Base-by-base conservation (phyloP, 2,797 vertebrate species). In the Hapalemur alaotrensis region DNA sequence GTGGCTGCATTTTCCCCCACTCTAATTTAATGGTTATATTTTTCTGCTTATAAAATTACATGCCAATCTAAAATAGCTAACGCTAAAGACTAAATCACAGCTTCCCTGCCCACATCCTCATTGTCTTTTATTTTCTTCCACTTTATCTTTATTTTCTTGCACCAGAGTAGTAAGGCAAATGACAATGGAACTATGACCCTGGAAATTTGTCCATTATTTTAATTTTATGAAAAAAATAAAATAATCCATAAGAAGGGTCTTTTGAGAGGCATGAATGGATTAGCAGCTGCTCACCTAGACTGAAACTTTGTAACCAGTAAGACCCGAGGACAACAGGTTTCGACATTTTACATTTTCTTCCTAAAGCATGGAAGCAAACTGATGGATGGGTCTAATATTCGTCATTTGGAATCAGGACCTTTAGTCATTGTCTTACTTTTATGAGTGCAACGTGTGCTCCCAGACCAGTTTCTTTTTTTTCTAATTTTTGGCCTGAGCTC, bases 51-150 rank as follows among this genome's bases (percentile, higher is more conserved):
- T 94, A 79, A 83, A 89, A 80, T 84, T 54, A 92, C 54, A 61
- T 88, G 28, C 12, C 0, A 38, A 78, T 13, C 69, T 22, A 52
- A 92, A 90, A 35, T 46, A 92, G 18, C 28, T 76, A 86, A 86
- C 14, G 23, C 20, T 17, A 32, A 90, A 88, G 78, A 57, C 7
- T n/a, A 48, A 88, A 80, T 41, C 63, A 65, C 13, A 87, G n/a
- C 5, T 70, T 83, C 9, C 10, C 6, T 78, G 20, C 12, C 23
- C 63, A 73, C 1, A 52, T 46, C 30, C 35, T 92, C 46, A 75
- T 89, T 84, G 95, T 70, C 32, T 82, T 90, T 96, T 96, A 76
- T 97, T 97, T 95, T 95, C 23, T 94, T 48, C 35, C 70, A 86
- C 22, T 89, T 89, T 93, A 76, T 75, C 52, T 96, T 97, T 84